These are phyloP conservation scores for Phodopus roborovskii DNA, from an alignment of 2,113 vertebrate species.

Conservation along the genomic window DNA sequence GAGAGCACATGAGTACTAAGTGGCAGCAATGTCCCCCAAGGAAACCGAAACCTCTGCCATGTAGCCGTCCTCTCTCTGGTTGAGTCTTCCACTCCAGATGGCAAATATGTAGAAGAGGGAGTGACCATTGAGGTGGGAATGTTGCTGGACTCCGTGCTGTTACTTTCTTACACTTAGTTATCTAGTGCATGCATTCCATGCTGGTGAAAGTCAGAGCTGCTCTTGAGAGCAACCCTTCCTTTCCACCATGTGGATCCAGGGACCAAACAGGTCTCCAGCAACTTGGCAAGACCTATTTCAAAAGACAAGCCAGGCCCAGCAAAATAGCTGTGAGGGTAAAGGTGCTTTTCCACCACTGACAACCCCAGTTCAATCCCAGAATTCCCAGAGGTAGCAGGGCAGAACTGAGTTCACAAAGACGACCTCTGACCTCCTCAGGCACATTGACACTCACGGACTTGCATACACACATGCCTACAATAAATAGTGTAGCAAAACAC, in stretches of 20 bases:
- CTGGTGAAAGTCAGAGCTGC: neutral
- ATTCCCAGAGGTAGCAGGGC: neutral
- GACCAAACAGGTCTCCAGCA: neutral
- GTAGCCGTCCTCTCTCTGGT: neutral
- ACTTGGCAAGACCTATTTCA: neutral
- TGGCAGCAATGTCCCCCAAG: neutral
- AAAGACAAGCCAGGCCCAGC: neutral
- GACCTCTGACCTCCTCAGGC: neutral
- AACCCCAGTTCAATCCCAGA: neutral
- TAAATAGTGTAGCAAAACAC: neutral
- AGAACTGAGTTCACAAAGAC: no score
- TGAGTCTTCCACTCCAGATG: neutral
- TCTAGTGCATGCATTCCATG: neutral
- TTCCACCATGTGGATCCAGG: neutral
- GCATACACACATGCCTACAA: neutral
- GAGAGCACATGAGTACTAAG: neutral
- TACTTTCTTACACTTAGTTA: neutral
- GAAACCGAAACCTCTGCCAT: constrained; percentile 10
- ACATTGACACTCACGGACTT: neutral
- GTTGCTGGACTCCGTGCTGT: neutral
- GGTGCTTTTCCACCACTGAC: neutral
- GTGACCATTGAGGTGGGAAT: neutral
- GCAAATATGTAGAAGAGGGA: neutral
- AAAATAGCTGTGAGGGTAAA: neutral
- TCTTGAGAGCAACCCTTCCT: no score